Evolutionary conservation across 92 coral and sea anemone species (phyloP), one percentile per base, ranked within the genome.

Genomic region (Micromussa lordhowensis): DNA sequence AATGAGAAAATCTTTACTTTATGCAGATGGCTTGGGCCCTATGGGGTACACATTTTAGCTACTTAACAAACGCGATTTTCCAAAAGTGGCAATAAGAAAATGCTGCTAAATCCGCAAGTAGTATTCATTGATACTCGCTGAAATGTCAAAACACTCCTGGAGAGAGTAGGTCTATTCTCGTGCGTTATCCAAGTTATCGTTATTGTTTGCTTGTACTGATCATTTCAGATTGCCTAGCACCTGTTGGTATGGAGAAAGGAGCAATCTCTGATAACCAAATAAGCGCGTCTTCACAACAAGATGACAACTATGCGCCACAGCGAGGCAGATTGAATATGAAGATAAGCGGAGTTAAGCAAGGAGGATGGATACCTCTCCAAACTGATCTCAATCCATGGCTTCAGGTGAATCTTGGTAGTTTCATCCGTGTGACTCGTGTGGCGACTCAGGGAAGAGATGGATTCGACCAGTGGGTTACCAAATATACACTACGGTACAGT

Each of bases 211-310:
- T 61, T 61, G 12, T 44, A 9, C 51, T 24, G 68, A 61, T 24
- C 34, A 66, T 26, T 26, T 32, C 38, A 82, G 85, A 71, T 68
- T 82, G 85, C 76, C 28, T 82, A n/a, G 61, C 85, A 40, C 63
- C 90, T 22, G 85, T 86, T 38, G 89, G 89, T 3, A 86, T 86
- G 83, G 89, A 78, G 29, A 86, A 57, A 32, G 77, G 83, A 63
- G 76, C 76, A n/a, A 86, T 86, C 44, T 30, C 85, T 15, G 85
- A 77, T 49, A 29, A 84, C 14, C 59, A 61, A n/a, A 68, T 86
- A 76, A 76, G 76, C 21, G 78, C 84, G 57, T 86, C 89, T 18
- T 86, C 89, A n/a, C 38, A 38, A 17, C 22, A 11, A 55, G 75
- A 24, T 34, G 69, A 26, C 38, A 19, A 68, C 31, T n/a, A 26